Evolutionary conservation across 2,113 vertebrate genomes (phyloP).

Genomic region (Cyrtonyx montezumae): DNA sequence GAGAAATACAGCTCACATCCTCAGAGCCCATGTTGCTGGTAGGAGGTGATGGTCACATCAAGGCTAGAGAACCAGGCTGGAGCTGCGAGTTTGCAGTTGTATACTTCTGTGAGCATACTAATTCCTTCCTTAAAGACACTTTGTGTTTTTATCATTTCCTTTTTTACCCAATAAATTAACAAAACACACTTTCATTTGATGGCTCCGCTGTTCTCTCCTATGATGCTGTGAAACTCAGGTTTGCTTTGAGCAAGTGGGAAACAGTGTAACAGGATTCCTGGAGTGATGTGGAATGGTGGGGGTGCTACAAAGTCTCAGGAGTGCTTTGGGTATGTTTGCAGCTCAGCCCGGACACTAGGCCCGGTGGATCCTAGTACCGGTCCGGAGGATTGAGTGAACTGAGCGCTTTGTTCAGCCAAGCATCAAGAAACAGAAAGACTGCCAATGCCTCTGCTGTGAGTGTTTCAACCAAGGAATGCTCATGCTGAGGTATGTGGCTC

Average conservation of each 20-base stretch:
- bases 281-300: not conserved
- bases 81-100: not conserved
- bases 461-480: not conserved
- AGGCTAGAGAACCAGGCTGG: not conserved
- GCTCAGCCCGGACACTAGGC: not conserved
- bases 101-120: not conserved
- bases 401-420: not conserved
- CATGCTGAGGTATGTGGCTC: not conserved
- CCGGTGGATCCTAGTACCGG: not conserved
- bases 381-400: not conserved
- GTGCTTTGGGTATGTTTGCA: not conserved
- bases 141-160: not conserved
- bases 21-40: not conserved
- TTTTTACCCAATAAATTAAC: not conserved
- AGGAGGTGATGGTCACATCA: not conserved
- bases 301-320: not conserved
- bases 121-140: slow-evolving; percentile 21
- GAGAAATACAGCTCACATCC: not conserved
- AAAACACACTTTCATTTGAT: not conserved
- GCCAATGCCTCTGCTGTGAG: not conserved
- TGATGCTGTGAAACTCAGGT: not conserved
- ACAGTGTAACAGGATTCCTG: not conserved
- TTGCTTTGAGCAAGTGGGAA: not conserved
- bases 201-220: not conserved
- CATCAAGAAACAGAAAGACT: not conserved